These are phyloP conservation scores for Sthenelais limicola DNA, from an alignment of 2,888 invertebrate species.

Conservation along the genomic window DNA sequence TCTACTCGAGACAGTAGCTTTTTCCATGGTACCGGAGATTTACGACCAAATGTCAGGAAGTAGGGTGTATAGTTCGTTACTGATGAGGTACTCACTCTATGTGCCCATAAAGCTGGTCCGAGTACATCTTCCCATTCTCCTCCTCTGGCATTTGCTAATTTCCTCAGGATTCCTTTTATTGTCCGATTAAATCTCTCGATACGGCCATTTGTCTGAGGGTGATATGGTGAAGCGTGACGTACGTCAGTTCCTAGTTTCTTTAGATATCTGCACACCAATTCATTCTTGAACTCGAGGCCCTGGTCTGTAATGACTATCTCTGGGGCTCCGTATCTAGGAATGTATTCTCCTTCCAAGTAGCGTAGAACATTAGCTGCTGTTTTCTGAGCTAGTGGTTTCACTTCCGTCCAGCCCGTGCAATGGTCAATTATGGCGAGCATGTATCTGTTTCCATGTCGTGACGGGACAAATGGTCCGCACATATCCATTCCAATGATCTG, in stretches of 20 bases:
- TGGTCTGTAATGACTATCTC: neutral
- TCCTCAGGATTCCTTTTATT: neutral
- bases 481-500: slow-evolving; percentile 16
- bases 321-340: neutral
- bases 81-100: neutral
- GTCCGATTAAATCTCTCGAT: slow-evolving; percentile 3
- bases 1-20: too few relatives aligned
- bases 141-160: neutral
- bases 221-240: neutral
- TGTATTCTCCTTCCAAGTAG: neutral
- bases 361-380: neutral
- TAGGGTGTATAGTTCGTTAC: slow-evolving; percentile 2
- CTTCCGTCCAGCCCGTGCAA: slow-evolving; percentile 16
- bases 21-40: too few relatives aligned
- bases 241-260: neutral
- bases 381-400: neutral
- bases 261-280: neutral
- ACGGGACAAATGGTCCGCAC: neutral
- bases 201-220: slow-evolving; percentile 8
- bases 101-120: neutral
- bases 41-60: slow-evolving; percentile 3
- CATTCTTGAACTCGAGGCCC: slow-evolving; percentile 3
- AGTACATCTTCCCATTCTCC: slow-evolving; percentile 6
- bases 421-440: slow-evolving; percentile 13
- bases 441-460: neutral